Evolutionary conservation across 2,113 vertebrate species (phyloP).

Genomic region (Myodes glareolus): DNA sequence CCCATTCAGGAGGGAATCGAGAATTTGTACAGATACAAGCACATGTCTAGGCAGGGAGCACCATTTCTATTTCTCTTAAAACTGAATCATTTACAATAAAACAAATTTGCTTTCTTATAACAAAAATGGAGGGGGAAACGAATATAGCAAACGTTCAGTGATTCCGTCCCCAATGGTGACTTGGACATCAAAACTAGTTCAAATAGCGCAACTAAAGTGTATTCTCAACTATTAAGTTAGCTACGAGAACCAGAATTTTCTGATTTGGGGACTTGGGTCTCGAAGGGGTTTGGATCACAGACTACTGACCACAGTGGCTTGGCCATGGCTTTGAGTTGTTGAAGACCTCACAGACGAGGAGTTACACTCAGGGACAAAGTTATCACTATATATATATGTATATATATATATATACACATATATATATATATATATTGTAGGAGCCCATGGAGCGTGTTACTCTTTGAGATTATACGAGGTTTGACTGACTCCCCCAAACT

Average conservation of each 20-base stretch:
- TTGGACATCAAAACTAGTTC: slow-evolving; percentile 14
- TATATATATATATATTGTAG: no score
- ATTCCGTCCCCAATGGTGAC: background rate
- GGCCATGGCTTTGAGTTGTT: background rate
- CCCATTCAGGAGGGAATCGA: slow-evolving; percentile 55
- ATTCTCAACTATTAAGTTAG: background rate
- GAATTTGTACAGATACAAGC: slow-evolving; percentile 64
- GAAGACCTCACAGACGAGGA: background rate
- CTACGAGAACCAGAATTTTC: background rate
- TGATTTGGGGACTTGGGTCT: background rate
- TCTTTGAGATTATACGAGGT: slow-evolving; percentile 66
- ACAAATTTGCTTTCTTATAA: slow-evolving; percentile 27
- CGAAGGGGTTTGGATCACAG: background rate
- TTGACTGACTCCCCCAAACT: slow-evolving; percentile 72
- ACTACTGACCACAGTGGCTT: background rate
- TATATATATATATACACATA: no score
- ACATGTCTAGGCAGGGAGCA: slow-evolving; percentile 40
- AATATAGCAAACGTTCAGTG: background rate
- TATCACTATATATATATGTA: no score
- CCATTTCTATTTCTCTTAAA: slow-evolving; percentile 4
- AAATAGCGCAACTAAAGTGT: background rate
- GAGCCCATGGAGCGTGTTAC: slow-evolving; percentile 66
- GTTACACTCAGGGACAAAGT: background rate
- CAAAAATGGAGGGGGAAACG: background rate
- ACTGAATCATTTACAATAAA: slow-evolving; percentile 1